Evolutionary conservation across 2,113 vertebrate genomes (phyloP), one percentile per base, ranked within the genome.

Genomic region (Paracanthobrama guichenoti): DNA sequence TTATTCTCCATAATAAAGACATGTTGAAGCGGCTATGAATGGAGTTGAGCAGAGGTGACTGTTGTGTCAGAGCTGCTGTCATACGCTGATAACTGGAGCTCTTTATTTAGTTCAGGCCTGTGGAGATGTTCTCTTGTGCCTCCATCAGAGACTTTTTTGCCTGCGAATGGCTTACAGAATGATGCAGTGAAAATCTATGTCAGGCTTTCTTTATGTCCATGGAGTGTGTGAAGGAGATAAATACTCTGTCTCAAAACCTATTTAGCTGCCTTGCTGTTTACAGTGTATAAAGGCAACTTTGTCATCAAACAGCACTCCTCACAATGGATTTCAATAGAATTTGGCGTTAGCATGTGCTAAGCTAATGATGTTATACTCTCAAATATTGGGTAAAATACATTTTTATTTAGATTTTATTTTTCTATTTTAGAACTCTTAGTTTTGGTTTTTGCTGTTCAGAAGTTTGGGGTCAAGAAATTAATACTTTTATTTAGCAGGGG

Each of bases 1-100:
- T 64, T 87, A 83, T 67, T 24, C 46, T 79, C 18, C 22, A 60
- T 79, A 60, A 82, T 83, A 60, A 85, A 31, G 44, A 42, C 14
- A 14, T 12, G 71, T 79, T 31, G 60, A n/a, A 83, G 31, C 14
- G 9, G 60, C 46, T 72, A 16, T 62, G 81, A 79, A 60, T 28
- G n/a, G 42, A 53, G 44, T 13, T 81, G 7, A 81, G 22, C 72
- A 60, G 67, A 67, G 69, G 18, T 71, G 80, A 83, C 73, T 60
- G 16, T 57, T 82, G 42, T 24, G 28, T 46, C 53, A 48, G 53
- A 77, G 31, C 8, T 18, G 50, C 79, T 71, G 72, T 78, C 75
- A 55, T 57, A 50, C 11, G 11, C 67, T 83, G 66, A 83, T 86
- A 78, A 71, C 75, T 73, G 42, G 75, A 79, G 85, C 46, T 79